These are phyloP conservation scores for Psilopsiagon aymara DNA, from an alignment of 2,113 vertebrate species.

Conservation along the genomic window DNA sequence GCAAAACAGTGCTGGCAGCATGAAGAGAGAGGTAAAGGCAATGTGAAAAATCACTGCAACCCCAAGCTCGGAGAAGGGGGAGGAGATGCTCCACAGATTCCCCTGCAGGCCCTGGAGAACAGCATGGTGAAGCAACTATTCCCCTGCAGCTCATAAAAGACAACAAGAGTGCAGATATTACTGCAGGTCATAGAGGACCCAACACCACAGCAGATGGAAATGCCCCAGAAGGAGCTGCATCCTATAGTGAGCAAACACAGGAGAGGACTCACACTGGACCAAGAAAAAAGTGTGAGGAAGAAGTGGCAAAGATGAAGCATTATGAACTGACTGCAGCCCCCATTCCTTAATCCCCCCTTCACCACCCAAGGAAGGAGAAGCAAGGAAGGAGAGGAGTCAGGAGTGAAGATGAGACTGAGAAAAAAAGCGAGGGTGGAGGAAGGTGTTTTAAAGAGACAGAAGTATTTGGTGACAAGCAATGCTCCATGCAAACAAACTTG, in stretches of 20 bases:
- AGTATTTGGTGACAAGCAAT: not conserved
- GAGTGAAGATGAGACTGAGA: not conserved
- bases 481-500: not conserved
- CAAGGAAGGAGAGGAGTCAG: not conserved
- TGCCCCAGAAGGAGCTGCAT: not conserved
- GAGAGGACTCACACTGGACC: not conserved
- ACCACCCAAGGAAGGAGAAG: fast-evolving
- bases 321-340: fast-evolving
- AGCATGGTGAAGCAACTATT: not conserved
- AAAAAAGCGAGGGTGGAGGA: not conserved
- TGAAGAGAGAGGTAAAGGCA: not conserved
- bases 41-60: not conserved
- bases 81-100: not conserved
- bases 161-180: not conserved
- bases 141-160: not conserved
- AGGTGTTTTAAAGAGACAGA: not conserved
- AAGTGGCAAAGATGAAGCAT: fast-evolving
- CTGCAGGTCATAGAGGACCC: not conserved
- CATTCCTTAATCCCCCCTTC: fast-evolving
- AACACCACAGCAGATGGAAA: not conserved
- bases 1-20: not conserved
- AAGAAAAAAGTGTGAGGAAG: not conserved
- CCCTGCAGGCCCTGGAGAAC: not conserved
- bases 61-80: not conserved
- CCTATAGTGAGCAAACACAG: not conserved